phyloP scores from a whole-genome alignment of 2,888 invertebrate genomes.

The Augiades crinisus region DNA sequence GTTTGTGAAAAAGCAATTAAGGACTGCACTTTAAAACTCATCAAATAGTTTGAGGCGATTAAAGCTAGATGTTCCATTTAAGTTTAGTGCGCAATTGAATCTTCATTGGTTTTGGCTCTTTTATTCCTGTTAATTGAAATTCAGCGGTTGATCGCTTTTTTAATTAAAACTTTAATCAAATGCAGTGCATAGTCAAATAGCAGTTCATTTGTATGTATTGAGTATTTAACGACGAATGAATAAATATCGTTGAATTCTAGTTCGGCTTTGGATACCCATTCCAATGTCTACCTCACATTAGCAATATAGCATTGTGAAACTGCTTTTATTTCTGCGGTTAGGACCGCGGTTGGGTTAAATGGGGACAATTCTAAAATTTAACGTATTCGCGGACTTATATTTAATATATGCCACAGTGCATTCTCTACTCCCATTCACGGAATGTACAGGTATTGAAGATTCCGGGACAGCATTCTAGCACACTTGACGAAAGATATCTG shows the following conservation, averaged over 20 bases:
- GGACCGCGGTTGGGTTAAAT: too few relatives aligned
- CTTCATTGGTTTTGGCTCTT: constrained; percentile 14
- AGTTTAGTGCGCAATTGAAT: constrained; percentile 22
- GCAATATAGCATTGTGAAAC: too few relatives aligned
- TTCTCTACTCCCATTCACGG: neutral
- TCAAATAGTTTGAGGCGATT: constrained; percentile 19
- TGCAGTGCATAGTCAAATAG: constrained; percentile 3
- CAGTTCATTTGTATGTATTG: neutral
- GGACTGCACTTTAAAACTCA: constrained; percentile 18
- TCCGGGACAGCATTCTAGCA: constrained; percentile 1
- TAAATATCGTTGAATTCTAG: too few relatives aligned
- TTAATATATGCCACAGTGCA: too few relatives aligned
- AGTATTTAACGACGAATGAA: neutral
- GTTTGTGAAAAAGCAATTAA: constrained; percentile 17
- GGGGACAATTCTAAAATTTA: too few relatives aligned
- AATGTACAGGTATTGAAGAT: constrained; percentile 15
- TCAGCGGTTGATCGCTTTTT: constrained; percentile 12
- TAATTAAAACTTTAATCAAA: constrained; percentile 18
- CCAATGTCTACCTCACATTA: too few relatives aligned
- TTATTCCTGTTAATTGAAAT: constrained; percentile 17
- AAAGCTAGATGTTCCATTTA: constrained; percentile 23
- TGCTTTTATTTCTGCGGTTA: too few relatives aligned
- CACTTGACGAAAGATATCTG: constrained; percentile 9
- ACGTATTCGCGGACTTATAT: too few relatives aligned
- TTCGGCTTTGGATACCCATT: too few relatives aligned